phyloP scores from a whole-genome alignment of 2,113 vertebrate species.

The Aptenodytes patagonicus region DNA sequence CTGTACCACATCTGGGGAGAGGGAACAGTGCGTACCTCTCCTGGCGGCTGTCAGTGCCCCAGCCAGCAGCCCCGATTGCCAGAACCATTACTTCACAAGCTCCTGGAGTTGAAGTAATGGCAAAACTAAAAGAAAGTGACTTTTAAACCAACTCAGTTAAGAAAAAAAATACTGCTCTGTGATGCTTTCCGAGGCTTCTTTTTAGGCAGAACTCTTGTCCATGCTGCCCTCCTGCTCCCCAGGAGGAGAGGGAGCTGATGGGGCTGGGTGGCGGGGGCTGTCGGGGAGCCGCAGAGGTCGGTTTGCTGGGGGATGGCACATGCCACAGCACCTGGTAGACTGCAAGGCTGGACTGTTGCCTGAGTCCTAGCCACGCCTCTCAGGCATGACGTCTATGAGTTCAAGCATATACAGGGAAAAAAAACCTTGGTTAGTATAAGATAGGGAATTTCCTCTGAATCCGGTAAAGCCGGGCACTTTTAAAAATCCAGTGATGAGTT shows the following conservation, averaged over 20 bases:
- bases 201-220: background rate
- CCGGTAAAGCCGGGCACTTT: background rate
- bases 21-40: background rate
- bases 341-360: background rate
- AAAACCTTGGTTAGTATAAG: background rate
- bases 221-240: background rate
- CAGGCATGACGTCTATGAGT: background rate
- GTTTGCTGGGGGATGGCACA: background rate
- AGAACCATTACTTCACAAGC: background rate
- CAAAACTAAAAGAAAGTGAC: background rate
- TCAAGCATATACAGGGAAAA: background rate
- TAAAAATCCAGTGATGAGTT: background rate
- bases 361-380: background rate
- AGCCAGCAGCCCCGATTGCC: background rate
- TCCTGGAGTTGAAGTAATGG: background rate
- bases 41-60: background rate
- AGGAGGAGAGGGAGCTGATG: background rate
- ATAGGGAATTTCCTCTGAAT: background rate
- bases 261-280: rapidly evolving
- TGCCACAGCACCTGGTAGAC: too few relatives aligned
- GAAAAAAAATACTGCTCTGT: background rate
- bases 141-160: background rate
- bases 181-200: background rate
- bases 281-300: rapidly evolving
- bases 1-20: background rate